phyloP scores from a whole-genome alignment of 2,888 invertebrate genomes.

The Callyntrura guangdongensis region DNA sequence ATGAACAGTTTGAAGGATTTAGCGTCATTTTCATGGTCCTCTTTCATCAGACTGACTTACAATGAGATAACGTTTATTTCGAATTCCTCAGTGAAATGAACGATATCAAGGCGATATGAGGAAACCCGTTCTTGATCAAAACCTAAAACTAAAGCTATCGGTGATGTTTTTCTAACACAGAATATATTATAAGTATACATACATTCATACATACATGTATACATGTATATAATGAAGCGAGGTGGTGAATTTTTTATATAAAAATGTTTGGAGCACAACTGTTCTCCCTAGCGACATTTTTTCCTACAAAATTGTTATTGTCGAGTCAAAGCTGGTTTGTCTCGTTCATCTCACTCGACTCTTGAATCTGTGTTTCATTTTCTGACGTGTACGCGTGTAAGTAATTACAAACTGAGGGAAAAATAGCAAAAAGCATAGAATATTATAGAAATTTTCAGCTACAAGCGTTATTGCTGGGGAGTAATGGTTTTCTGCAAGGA shows the following conservation, averaged over 20 bases:
- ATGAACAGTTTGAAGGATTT: slow-evolving; percentile 4
- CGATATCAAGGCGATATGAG: background rate
- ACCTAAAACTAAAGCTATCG: background rate
- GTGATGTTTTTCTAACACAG: background rate
- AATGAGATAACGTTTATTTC: slow-evolving; percentile 24
- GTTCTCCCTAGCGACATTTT: slow-evolving; percentile 44
- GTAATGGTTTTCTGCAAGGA: background rate
- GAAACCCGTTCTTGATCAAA: slow-evolving; percentile 10
- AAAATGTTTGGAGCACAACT: slow-evolving; percentile 4
- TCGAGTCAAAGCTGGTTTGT: slow-evolving; percentile 41
- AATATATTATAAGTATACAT: too few species aligned
- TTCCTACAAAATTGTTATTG: slow-evolving; percentile 27
- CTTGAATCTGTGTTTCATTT: background rate
- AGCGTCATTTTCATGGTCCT: background rate
- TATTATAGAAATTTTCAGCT: background rate
- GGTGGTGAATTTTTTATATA: background rate
- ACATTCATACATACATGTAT: too few species aligned
- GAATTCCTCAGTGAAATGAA: slow-evolving; percentile 39
- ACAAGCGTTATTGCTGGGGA: background rate
- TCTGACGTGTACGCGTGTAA: background rate
- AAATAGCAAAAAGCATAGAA: background rate
- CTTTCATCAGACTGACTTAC: background rate
- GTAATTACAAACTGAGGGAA: background rate
- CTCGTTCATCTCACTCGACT: background rate
- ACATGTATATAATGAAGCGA: background rate